Conservation (phyloP, 2,888 invertebrate genomes). For the Boloria selene region DNA sequence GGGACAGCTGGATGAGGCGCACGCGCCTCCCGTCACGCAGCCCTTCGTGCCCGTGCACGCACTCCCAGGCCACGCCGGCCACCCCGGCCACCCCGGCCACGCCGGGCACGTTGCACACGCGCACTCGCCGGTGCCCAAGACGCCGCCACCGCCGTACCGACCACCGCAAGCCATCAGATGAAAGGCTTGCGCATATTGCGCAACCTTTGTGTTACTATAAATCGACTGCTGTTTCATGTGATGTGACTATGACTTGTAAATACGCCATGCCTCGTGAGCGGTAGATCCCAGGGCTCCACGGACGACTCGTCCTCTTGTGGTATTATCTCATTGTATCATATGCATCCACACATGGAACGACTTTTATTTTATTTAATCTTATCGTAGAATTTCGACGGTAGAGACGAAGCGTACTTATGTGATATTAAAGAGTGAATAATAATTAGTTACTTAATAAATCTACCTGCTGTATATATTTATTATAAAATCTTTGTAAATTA, state of each 20-base stretch:
- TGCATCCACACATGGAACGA: conserved; percentile 64
- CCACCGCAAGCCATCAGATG: conserved; percentile 78
- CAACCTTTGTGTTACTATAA: conserved; percentile 59
- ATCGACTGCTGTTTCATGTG: conserved; percentile 80
- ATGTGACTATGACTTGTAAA: conserved; percentile 70
- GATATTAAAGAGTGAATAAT: conserved; percentile 71
- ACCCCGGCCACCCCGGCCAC: conserved; percentile 46
- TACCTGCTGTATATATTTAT: conserved; percentile 67
- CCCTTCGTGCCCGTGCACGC: conserved; percentile 63
- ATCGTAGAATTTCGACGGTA: conserved; percentile 58
- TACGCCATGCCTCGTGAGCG: conserved; percentile 25
- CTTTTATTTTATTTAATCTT: conserved; percentile 53
- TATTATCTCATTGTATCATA: conserved; percentile 67
- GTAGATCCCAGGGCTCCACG: conserved; percentile 32
- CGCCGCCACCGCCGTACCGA: conserved; percentile 78
- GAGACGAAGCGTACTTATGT: conserved; percentile 77
- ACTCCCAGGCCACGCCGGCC: conserved; percentile 45
- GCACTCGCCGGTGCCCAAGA: conserved; percentile 64
- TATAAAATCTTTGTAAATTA: conserved; percentile 31
- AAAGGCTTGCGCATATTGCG: conserved; percentile 54
- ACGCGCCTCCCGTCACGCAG: conserved; percentile 40
- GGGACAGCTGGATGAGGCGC: conserved; percentile 51
- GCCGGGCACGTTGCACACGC: conserved; percentile 48
- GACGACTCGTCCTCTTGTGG: conserved; percentile 54
- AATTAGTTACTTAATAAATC: conserved; percentile 68